These are phyloP conservation scores for Lydus trimaculatus DNA, from an alignment of 2,888 invertebrate species.

Conservation along the genomic window DNA sequence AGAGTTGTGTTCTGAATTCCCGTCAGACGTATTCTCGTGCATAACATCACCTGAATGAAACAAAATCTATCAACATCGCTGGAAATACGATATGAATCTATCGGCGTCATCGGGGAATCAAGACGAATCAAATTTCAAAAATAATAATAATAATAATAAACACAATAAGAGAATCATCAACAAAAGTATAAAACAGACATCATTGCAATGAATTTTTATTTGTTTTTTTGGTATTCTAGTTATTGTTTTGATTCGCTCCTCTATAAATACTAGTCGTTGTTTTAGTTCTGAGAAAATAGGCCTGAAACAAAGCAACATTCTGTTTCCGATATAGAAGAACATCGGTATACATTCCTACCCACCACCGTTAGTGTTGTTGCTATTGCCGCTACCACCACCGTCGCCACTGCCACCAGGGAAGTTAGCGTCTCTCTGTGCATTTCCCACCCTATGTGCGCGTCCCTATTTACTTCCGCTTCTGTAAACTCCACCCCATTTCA, in stretches of 20 bases:
- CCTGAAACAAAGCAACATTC: conserved; percentile 31
- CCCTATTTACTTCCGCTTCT: conserved; percentile 68
- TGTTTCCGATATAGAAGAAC: conserved; percentile 39
- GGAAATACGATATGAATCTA: neutral
- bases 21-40: conserved; percentile 82
- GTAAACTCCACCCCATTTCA: conserved; percentile 62
- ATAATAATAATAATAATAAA: neutral
- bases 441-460: conserved; percentile 56
- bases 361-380: conserved; percentile 31
- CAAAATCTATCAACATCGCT: conserved; percentile 17
- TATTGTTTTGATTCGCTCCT: neutral
- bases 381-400: conserved; percentile 31
- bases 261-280: neutral
- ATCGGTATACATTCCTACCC: conserved; percentile 40
- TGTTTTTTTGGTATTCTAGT: neutral
- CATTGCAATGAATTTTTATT: neutral
- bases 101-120: neutral
- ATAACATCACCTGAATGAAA: conserved; percentile 63
- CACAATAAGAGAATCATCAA: neutral
- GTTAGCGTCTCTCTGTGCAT: conserved; percentile 55
- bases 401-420: conserved; percentile 48
- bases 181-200: too few species aligned
- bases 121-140: neutral
- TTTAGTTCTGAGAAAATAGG: conserved; percentile 15
- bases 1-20: conserved; percentile 90